A percentile compares a stretch with the other conserved stretches of the same genome.
Evolutionary conservation across 2,113 vertebrate species (phyloP).

Genomic region (Passer montanus): DNA sequence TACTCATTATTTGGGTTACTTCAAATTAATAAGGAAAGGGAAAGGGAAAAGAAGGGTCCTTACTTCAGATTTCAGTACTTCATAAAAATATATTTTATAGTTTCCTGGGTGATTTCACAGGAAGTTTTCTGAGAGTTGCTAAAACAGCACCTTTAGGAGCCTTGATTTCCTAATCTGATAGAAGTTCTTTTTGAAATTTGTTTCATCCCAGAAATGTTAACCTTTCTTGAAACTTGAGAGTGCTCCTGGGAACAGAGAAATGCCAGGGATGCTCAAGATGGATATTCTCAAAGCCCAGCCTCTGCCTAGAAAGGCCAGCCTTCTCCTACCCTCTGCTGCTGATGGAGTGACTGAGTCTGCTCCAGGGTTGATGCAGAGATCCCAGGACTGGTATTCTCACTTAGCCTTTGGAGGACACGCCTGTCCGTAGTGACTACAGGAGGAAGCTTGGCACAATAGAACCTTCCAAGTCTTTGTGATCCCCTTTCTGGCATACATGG

Average conservation of each 20-base stretch:
- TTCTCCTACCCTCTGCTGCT: neutral
- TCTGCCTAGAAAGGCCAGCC: neutral
- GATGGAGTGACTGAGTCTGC: neutral
- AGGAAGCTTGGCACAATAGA: neutral
- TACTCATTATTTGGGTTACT: neutral
- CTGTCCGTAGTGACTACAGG: neutral
- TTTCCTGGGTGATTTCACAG: neutral
- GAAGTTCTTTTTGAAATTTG: neutral
- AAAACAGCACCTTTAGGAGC: neutral
- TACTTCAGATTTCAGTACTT: neutral
- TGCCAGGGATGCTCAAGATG: neutral
- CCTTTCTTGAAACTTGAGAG: neutral
- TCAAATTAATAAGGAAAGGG: neutral
- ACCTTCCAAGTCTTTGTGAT: neutral
- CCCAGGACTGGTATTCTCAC: neutral
- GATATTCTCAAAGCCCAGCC: neutral
- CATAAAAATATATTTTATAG: neutral
- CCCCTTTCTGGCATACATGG: neutral
- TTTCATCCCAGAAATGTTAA: neutral
- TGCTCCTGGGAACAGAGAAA: neutral
- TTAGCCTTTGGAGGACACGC: accelerated
- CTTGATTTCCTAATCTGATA: neutral
- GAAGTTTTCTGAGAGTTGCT: neutral
- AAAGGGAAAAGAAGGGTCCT: no score
- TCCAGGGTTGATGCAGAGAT: neutral